Evolutionary conservation across 2,113 vertebrate genomes (phyloP).

Genomic region (Albula goreensis): DNA sequence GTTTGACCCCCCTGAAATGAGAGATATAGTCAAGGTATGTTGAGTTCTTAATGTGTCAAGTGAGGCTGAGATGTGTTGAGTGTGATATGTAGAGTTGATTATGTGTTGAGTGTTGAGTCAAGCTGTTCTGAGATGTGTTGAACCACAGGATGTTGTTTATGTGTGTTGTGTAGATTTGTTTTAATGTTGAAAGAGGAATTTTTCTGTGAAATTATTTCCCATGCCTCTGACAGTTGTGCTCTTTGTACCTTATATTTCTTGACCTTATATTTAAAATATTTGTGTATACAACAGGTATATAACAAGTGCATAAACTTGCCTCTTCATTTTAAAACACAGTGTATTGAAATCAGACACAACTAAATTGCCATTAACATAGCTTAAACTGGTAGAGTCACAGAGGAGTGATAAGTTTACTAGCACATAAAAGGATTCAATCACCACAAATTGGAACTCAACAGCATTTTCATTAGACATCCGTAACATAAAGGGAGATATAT

Average conservation of each 20-base stretch:
- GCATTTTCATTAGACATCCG: no score
- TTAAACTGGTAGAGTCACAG: neutral
- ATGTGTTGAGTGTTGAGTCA: neutral
- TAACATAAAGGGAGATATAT: no score
- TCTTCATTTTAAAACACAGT: conserved; percentile 29
- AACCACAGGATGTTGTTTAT: neutral
- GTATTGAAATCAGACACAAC: conserved; percentile 26
- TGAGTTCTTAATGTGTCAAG: no score
- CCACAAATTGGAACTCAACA: no score
- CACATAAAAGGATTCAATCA: neutral
- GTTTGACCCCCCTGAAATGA: neutral
- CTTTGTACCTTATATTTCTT: neutral
- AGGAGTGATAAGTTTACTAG: neutral
- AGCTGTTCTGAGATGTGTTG: neutral
- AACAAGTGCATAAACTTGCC: neutral
- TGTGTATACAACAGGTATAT: conserved; percentile 16
- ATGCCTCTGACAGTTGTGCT: neutral
- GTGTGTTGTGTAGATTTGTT: neutral
- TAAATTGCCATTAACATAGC: neutral
- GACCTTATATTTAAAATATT: conserved; percentile 13
- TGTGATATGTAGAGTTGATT: no score
- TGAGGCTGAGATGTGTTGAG: no score
- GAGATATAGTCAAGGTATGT: neutral
- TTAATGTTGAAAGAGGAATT: conserved; percentile 1
- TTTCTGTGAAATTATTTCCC: conserved; percentile 23